Percentiles rank a stretch among this genome's conserved stretches.
Conservation (phyloP, 2,888 invertebrate species). For the Fissipunctia ypsillon region DNA sequence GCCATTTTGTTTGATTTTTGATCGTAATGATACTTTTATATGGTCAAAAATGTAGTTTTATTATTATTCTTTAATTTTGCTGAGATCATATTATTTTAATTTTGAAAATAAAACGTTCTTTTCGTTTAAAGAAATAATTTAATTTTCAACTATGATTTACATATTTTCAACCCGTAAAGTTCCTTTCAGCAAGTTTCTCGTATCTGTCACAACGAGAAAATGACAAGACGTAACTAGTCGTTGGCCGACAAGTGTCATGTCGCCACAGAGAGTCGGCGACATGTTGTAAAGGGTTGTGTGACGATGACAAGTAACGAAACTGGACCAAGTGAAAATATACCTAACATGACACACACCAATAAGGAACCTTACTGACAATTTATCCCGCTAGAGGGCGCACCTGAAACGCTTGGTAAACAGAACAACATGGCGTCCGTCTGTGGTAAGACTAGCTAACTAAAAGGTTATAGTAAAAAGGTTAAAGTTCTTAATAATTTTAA, state of each 20-base stretch:
- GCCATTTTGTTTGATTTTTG: neutral
- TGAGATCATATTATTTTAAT: no score
- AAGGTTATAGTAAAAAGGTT: no score
- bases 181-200: neutral
- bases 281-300: conserved; percentile 27
- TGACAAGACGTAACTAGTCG: neutral
- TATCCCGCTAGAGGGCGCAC: no score
- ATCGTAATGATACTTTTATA: neutral
- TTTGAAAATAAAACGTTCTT: no score
- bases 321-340: conserved; percentile 12
- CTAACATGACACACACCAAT: no score
- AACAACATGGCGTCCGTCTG: no score
- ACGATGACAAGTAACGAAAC: conserved; percentile 15
- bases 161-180: neutral
- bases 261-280: conserved; percentile 14
- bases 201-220: neutral
- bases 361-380: no score
- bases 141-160: neutral
- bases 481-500: no score
- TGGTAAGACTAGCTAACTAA: no score
- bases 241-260: conserved; percentile 9
- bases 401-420: no score
- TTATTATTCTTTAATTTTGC: neutral
- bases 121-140: neutral
- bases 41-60: neutral